These are phyloP conservation scores for Podarcis cretensis DNA, from an alignment of 2,113 vertebrate species.

Conservation along the genomic window DNA sequence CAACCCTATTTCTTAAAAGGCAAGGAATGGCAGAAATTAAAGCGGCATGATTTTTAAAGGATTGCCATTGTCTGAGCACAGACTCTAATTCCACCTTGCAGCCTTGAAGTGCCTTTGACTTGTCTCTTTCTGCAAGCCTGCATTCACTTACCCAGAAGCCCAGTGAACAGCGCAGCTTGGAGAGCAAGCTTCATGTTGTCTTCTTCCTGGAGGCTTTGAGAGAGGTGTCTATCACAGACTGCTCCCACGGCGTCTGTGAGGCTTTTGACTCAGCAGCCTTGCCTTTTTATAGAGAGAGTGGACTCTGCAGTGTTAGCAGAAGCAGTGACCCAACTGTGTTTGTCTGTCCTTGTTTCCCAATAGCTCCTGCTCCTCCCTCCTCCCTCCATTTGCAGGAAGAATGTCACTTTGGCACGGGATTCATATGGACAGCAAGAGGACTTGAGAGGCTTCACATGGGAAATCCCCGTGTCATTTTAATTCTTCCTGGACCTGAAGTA, in stretches of 20 bases:
- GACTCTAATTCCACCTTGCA: background rate
- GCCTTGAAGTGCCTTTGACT: background rate
- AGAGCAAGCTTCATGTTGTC: conserved; percentile 47
- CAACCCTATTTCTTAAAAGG: background rate
- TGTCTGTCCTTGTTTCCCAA: conserved; percentile 76
- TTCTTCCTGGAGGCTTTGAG: background rate
- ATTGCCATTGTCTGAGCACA: background rate
- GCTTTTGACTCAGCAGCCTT: conserved; percentile 42
- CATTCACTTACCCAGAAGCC: conserved; percentile 67
- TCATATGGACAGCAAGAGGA: background rate
- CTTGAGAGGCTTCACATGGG: conserved; percentile 45
- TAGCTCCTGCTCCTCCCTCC: conserved; percentile 43
- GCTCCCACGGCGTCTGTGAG: conserved; percentile 59
- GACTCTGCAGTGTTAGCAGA: conserved; percentile 68
- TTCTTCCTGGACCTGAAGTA: background rate
- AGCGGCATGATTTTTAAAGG: background rate
- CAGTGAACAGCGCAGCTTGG: conserved; percentile 52
- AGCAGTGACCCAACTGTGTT: conserved; percentile 72
- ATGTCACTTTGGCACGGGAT: conserved; percentile 64
- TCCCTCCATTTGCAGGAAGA: conserved; percentile 62
- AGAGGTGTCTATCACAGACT: conserved; percentile 63
- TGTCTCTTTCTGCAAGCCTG: background rate
- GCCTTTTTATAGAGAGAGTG: conserved; percentile 68
- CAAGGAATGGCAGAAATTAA: background rate
- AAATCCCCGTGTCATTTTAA: conserved; percentile 60